phyloP scores from a whole-genome alignment of 2,797 vertebrate genomes.

The Bradypodion pumilum region DNA sequence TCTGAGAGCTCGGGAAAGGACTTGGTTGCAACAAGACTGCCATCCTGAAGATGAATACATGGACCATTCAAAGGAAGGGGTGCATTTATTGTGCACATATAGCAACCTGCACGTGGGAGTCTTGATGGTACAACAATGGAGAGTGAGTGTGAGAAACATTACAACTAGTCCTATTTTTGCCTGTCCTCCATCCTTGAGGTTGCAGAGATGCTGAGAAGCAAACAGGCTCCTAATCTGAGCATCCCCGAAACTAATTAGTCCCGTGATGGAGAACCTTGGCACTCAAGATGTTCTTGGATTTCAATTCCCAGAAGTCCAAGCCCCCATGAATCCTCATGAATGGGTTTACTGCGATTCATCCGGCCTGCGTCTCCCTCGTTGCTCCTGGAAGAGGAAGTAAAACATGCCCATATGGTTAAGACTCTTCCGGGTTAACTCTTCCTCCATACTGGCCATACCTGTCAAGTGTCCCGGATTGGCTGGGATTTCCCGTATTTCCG shows the following conservation, averaged over 20 bases:
- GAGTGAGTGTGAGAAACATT: neutral
- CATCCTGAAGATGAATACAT: neutral
- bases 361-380: too few relatives aligned
- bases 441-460: neutral
- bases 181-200: neutral
- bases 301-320: too few relatives aligned
- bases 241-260: too few relatives aligned
- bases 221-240: neutral
- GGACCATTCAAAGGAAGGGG: neutral
- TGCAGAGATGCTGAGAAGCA: neutral
- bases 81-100: neutral
- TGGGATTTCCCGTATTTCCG: too few relatives aligned
- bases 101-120: neutral
- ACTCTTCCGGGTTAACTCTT: too few relatives aligned
- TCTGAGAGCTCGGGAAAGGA: neutral
- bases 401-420: too few relatives aligned
- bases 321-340: too few relatives aligned
- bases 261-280: too few relatives aligned
- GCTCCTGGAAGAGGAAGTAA: too few relatives aligned
- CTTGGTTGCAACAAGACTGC: neutral
- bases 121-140: neutral
- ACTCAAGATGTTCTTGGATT: too few relatives aligned
- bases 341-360: too few relatives aligned
- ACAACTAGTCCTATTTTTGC: accelerated
- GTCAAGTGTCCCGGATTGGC: too few relatives aligned